Percentiles rank a stretch among this genome's conserved stretches.
phyloP scores from a whole-genome alignment of 1,140 invertebrate species.

The Trigoniulus corallinus region DNA sequence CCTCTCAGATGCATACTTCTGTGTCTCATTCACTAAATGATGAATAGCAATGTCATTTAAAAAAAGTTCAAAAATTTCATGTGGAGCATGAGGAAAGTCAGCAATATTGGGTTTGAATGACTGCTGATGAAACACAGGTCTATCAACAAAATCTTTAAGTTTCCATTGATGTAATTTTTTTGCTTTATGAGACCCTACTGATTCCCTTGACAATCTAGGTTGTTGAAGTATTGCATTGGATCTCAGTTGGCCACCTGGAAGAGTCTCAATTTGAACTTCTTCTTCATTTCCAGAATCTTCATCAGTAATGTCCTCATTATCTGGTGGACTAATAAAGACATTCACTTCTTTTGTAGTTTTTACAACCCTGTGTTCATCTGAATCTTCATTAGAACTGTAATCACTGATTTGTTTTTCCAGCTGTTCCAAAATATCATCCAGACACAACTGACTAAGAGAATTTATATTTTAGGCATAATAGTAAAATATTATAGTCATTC shows the following conservation, averaged over 20 bases:
- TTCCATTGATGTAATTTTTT: not conserved
- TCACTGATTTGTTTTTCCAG: no score
- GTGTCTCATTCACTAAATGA: not conserved
- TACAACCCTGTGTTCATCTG: no score
- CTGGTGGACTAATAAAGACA: not conserved
- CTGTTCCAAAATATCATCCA: no score
- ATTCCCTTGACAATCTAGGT: not conserved
- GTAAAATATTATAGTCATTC: no score
- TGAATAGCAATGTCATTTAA: not conserved
- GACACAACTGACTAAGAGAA: no score
- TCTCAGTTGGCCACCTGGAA: not conserved
- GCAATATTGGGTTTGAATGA: no score
- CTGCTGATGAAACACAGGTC: no score
- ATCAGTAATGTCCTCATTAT: not conserved
- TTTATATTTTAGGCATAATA: no score
- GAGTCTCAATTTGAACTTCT: not conserved
- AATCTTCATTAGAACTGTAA: no score
- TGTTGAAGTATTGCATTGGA: not conserved
- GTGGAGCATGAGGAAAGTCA: no score
- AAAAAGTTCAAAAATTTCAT: constrained; percentile 2
- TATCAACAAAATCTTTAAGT: no score
- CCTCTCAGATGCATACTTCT: not conserved
- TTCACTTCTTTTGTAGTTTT: no score
- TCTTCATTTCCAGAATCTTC: not conserved
- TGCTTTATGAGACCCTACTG: not conserved